Conservation (phyloP, 2,797 vertebrate species). For the Vespertilio murinus region DNA sequence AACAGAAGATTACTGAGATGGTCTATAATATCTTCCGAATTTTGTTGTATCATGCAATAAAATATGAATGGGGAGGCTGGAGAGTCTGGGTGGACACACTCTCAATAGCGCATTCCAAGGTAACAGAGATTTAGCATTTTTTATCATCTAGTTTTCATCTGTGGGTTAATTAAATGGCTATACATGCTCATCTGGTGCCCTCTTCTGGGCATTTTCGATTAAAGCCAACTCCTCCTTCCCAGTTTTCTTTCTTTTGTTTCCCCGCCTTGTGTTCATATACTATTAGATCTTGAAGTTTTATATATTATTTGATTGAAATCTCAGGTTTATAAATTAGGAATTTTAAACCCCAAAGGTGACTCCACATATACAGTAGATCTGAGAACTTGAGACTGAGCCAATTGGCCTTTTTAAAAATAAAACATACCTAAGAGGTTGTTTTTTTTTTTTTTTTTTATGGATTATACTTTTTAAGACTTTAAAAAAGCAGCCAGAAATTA, state of each 20-base stretch:
- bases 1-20: conserved; percentile 99
- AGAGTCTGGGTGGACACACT: conserved; percentile 99
- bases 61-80: conserved; percentile 99
- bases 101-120: conserved; percentile 99
- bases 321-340: neutral
- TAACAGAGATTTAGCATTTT: conserved; percentile 74
- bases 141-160: neutral
- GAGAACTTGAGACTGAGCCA: neutral
- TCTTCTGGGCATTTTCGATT: conserved; percentile 78
- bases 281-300: neutral
- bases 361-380: neutral
- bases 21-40: conserved; percentile 99
- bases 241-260: neutral
- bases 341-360: neutral
- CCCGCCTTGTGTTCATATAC: neutral
- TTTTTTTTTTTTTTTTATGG: neutral
- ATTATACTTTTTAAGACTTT: neutral
- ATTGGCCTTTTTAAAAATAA: neutral
- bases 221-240: conserved; percentile 27
- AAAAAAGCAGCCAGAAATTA: neutral
- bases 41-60: conserved; percentile 99
- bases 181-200: conserved; percentile 80
- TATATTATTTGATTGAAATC: neutral
- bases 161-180: neutral
- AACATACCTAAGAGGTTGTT: conserved; percentile 16